Conservation (phyloP, 2,888 invertebrate species). For the Axea sp. region DNA sequence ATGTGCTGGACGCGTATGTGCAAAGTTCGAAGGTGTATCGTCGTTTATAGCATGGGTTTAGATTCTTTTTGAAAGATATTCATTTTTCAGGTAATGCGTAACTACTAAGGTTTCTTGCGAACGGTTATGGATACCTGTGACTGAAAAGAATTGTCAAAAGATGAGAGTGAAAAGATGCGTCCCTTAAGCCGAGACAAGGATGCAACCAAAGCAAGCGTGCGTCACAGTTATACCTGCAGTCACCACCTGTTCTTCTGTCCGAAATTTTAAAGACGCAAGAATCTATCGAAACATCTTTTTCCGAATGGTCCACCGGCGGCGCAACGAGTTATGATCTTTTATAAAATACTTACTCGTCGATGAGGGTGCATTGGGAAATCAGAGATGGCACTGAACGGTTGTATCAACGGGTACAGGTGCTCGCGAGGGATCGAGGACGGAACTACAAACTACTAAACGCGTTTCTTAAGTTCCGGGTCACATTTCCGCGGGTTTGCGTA, state of each 20-base stretch:
- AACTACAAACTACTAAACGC: conserved; percentile 78
- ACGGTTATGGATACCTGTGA: conserved; percentile 22
- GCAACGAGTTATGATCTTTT: not conserved
- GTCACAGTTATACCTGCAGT: conserved; percentile 40
- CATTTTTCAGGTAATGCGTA: too few relatives aligned
- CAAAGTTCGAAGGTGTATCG: too few relatives aligned
- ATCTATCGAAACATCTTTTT: too few relatives aligned
- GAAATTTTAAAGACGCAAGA: too few relatives aligned
- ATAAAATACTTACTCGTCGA: conserved; percentile 68
- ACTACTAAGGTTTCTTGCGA: too few relatives aligned
- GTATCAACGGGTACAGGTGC: conserved; percentile 54
- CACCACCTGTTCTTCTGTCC: conserved; percentile 47
- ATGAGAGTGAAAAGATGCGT: conserved; percentile 25
- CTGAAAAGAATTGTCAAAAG: conserved; percentile 1
- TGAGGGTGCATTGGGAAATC: conserved; percentile 67
- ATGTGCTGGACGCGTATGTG: too few relatives aligned
- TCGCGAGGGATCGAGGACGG: conserved; percentile 63
- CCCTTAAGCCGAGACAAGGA: conserved; percentile 39
- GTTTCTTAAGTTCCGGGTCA: conserved; percentile 74
- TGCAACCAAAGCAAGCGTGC: conserved; percentile 31
- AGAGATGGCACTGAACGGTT: conserved; percentile 58
- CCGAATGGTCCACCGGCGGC: conserved; percentile 29
- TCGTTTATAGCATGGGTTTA: too few relatives aligned
- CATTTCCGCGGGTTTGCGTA: conserved; percentile 75
- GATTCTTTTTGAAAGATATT: too few relatives aligned